Conservation (phyloP, 2,113 vertebrate genomes). For the Proteles cristata region DNA sequence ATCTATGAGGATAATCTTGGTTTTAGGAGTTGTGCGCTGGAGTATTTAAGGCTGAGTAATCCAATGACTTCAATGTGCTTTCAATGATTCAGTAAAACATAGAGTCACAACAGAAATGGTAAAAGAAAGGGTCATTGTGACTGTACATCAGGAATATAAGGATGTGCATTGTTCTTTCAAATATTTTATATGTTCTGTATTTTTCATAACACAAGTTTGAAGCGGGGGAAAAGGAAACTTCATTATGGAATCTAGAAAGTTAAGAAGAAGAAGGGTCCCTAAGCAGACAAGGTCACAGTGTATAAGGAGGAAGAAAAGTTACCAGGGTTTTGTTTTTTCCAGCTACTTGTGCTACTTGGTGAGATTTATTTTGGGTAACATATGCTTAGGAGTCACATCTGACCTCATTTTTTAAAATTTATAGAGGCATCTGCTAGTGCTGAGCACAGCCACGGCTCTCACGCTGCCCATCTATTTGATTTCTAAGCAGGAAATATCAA, state of each 20-base stretch:
- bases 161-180: background rate
- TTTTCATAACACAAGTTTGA: background rate
- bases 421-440: background rate
- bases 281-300: background rate
- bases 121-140: background rate
- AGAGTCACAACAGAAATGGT: background rate
- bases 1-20: background rate
- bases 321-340: background rate
- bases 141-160: background rate
- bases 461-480: background rate
- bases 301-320: background rate
- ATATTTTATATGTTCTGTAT: background rate
- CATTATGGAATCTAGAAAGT: background rate
- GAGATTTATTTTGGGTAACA: background rate
- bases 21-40: background rate
- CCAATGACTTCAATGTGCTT: background rate
- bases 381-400: background rate
- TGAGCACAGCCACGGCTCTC: background rate
- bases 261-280: background rate
- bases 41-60: background rate
- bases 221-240: background rate
- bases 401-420: constrained; percentile 13
- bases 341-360: background rate
- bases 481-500: background rate
- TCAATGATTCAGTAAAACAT: background rate